Evolutionary conservation across 2,888 invertebrate species (phyloP).

Genomic region (Plusia festucae): DNA sequence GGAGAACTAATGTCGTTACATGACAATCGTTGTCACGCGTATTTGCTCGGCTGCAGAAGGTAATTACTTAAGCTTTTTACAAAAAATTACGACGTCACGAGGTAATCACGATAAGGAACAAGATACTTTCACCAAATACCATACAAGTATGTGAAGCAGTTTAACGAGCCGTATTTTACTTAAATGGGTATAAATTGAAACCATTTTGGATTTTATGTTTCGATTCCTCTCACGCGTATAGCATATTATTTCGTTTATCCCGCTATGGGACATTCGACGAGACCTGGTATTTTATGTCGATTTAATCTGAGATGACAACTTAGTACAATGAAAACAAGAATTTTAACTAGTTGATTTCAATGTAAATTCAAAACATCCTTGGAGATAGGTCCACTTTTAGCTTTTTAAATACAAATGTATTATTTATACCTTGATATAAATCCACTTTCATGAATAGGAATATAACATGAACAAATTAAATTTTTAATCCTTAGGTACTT

Average conservation of each 20-base stretch:
- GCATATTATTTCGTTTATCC: neutral
- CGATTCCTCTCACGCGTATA: neutral
- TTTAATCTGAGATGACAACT: neutral
- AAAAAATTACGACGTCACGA: constrained; percentile 31
- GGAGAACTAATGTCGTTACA: constrained; percentile 25
- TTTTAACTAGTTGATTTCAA: neutral
- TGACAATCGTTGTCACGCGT: constrained; percentile 43
- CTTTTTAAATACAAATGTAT: too few species aligned
- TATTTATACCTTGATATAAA: too few species aligned
- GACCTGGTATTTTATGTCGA: neutral
- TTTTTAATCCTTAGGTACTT: too few species aligned
- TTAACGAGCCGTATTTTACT: constrained; percentile 30
- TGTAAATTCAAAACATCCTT: neutral
- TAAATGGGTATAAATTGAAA: constrained; percentile 22
- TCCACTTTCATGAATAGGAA: too few species aligned
- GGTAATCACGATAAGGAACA: constrained; percentile 49
- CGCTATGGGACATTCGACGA: neutral
- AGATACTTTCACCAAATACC: constrained; percentile 42
- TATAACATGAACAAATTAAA: too few species aligned
- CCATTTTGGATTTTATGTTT: constrained; percentile 13
- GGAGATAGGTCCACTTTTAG: neutral
- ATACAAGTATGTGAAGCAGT: constrained; percentile 19
- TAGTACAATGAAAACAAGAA: neutral
- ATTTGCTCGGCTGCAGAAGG: constrained; percentile 15
- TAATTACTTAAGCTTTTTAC: constrained; percentile 36